Conservation (phyloP, 1,140 invertebrate species). For the Aphaenogaster rudis region DNA sequence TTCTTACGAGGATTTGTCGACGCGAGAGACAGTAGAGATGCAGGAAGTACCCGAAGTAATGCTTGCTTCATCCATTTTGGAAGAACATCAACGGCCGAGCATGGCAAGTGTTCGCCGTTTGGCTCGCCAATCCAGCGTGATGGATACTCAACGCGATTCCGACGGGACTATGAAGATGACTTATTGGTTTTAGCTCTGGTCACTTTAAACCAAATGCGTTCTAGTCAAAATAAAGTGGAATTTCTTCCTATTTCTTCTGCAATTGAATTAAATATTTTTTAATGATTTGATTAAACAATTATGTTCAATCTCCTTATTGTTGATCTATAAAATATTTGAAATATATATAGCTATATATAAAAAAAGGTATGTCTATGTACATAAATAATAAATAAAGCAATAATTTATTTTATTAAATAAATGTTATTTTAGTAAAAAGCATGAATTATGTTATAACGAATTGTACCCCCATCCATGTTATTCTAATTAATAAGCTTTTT, state of each 20-base stretch:
- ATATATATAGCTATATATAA: neutral
- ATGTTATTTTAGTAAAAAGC: constrained; percentile 50
- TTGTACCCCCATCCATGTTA: neutral
- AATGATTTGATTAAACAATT: neutral
- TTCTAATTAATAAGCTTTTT: neutral
- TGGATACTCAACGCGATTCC: constrained; percentile 92
- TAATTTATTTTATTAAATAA: constrained; percentile 38
- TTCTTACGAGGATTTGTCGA: constrained; percentile 83
- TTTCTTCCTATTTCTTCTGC: neutral
- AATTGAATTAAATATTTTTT: constrained; percentile 26
- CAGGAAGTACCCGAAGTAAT: constrained; percentile 74
- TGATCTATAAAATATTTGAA: neutral
- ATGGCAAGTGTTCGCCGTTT: constrained; percentile 87
- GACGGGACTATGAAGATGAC: constrained; percentile 94
- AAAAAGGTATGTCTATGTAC: neutral
- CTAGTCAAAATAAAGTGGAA: constrained; percentile 50
- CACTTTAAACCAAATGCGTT: constrained; percentile 14
- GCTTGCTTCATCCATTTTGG: constrained; percentile 58
- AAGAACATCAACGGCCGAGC: constrained; percentile 76
- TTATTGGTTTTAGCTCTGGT: constrained; percentile 91
- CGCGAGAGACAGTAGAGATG: constrained; percentile 79
- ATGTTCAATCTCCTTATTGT: neutral
- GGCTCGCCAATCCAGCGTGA: constrained; percentile 91
- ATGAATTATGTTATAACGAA: neutral
- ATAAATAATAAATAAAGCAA: constrained; percentile 13